Conservation (phyloP, 2,888 invertebrate genomes). For the Rhabditoides inermis region DNA sequence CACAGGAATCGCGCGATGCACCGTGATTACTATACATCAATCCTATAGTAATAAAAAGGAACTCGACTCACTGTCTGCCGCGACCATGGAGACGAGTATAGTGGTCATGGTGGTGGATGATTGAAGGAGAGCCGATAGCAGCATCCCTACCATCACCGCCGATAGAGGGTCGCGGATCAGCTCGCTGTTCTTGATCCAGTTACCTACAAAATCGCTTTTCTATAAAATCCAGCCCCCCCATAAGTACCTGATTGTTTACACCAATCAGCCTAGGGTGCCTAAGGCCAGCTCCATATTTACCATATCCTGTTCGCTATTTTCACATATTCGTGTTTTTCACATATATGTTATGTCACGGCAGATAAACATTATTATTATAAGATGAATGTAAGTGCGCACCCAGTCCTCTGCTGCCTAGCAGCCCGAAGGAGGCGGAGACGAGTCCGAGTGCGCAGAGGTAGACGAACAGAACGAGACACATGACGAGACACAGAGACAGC, state of each 20-base stretch:
- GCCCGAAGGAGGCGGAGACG: conserved; percentile 37
- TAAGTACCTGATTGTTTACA: too few relatives aligned
- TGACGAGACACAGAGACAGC: too few relatives aligned
- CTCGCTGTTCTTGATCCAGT: neutral
- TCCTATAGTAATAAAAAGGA: neutral
- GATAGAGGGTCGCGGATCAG: conserved; percentile 43
- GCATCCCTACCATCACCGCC: conserved; percentile 45
- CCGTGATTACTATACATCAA: conserved; percentile 50
- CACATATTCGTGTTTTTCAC: too few relatives aligned
- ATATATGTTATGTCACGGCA: too few relatives aligned
- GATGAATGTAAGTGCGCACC: conserved; percentile 18
- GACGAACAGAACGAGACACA: conserved; percentile 34
- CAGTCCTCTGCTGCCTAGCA: conserved; percentile 41
- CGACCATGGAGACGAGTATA: conserved; percentile 54
- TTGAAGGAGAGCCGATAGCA: conserved; percentile 40
- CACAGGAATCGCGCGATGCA: conserved; percentile 57
- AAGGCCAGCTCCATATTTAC: too few relatives aligned
- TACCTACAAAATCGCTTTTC: too few relatives aligned
- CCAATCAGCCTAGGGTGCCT: too few relatives aligned
- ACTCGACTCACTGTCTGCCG: conserved; percentile 54
- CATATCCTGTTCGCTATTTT: too few relatives aligned
- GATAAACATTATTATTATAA: too few relatives aligned
- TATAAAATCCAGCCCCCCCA: too few relatives aligned
- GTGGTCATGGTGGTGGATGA: conserved; percentile 37
- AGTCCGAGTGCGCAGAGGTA: conserved; percentile 42